Conservation (phyloP, 2,113 vertebrate genomes). For the Hystrix cristata region DNA sequence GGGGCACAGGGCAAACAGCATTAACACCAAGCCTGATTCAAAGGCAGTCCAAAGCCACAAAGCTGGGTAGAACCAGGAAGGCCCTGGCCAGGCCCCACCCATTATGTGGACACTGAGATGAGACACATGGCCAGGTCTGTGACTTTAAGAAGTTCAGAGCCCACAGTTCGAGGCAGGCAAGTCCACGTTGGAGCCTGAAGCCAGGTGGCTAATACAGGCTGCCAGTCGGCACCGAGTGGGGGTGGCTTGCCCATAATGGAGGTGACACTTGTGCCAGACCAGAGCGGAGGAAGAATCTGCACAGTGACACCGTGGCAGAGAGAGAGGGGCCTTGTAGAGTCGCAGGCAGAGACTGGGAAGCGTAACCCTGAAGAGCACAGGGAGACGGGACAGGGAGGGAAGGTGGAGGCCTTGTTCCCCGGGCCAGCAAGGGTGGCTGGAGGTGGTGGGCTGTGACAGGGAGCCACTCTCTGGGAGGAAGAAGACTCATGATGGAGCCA, state of each 20-base stretch:
- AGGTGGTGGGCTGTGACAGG: background rate
- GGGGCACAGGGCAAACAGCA: background rate
- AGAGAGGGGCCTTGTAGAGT: background rate
- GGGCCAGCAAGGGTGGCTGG: background rate
- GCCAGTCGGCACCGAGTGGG: background rate
- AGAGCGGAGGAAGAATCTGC: background rate
- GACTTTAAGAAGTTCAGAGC: background rate
- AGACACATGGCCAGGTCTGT: background rate
- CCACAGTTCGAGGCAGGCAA: background rate
- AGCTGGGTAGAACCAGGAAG: background rate
- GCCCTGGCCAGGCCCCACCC: background rate
- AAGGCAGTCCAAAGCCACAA: background rate
- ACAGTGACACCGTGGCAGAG: background rate
- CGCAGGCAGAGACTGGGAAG: background rate
- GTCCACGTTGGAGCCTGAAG: background rate
- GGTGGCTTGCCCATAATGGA: fast-evolving
- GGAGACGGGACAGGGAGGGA: background rate
- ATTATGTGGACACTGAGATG: background rate
- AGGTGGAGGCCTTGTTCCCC: background rate
- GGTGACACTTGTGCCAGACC: background rate
- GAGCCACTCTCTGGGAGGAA: background rate
- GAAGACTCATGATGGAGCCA: background rate
- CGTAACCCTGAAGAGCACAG: background rate
- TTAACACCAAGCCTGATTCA: background rate
- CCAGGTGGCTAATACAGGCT: background rate